phyloP scores from a whole-genome alignment of 2,888 invertebrate species.

The Lymantria dispar region DNA sequence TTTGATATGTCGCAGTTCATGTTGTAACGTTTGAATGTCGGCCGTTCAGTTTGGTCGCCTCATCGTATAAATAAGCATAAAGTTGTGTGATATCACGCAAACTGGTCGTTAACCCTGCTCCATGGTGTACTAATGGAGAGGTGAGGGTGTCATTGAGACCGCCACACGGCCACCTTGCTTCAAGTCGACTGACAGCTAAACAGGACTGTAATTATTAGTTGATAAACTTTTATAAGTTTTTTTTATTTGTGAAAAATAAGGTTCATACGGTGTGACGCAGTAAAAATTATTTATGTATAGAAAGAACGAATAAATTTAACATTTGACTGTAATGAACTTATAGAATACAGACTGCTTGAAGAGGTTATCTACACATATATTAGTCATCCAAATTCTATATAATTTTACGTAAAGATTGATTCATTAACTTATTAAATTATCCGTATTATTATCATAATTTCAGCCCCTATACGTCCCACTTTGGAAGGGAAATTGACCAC shows the following conservation, averaged over 20 bases:
- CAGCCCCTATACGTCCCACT: no score
- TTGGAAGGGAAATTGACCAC: no score
- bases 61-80: conserved; percentile 76
- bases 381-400: no score
- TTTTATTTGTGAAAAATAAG: no score
- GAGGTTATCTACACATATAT: no score
- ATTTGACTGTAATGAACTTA: no score
- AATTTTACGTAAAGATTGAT: no score
- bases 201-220: conserved; percentile 55
- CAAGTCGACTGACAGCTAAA: conserved; percentile 52
- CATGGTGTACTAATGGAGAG: conserved; percentile 67
- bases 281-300: no score
- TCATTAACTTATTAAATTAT: no score
- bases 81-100: conserved; percentile 72
- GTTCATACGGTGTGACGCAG: background rate
- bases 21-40: conserved; percentile 64
- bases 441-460: no score
- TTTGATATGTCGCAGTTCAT: conserved; percentile 71
- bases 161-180: conserved; percentile 56
- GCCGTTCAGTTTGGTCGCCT: conserved; percentile 60
- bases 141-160: conserved; percentile 70
- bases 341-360: no score
- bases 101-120: conserved; percentile 74
- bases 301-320: no score
- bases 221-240: conserved; percentile 10